Evolutionary conservation across 2,888 invertebrate genomes (phyloP).

Genomic region (Timema cristinae): DNA sequence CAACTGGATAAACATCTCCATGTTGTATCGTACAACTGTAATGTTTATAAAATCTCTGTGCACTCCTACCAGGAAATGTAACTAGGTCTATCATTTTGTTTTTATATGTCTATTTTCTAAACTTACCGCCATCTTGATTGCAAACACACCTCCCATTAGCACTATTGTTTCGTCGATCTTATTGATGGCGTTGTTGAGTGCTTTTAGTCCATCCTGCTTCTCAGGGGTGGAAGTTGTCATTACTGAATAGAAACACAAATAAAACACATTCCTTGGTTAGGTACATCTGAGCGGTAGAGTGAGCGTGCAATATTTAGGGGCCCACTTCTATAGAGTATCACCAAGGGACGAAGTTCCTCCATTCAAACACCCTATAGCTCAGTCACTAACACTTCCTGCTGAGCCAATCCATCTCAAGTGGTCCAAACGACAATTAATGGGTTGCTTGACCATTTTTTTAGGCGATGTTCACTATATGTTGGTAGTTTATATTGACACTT

Average conservation of each 20-base stretch:
- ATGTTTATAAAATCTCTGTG: too few relatives aligned
- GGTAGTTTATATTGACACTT: not conserved
- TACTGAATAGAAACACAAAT: conserved; percentile 52
- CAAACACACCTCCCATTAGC: conserved; percentile 84
- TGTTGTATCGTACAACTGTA: too few relatives aligned
- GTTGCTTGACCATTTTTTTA: not conserved
- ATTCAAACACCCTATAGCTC: too few relatives aligned
- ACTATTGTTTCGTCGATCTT: conserved; percentile 80
- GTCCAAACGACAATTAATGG: not conserved
- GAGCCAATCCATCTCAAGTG: conserved; percentile 2
- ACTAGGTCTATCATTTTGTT: too few relatives aligned
- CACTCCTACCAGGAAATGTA: too few relatives aligned
- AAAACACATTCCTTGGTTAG: conserved; percentile 2
- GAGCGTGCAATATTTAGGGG: too few relatives aligned
- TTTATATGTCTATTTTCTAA: too few relatives aligned
- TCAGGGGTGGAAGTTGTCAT: conserved; percentile 99
- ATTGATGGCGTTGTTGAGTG: conserved; percentile 84
- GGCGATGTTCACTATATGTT: not conserved
- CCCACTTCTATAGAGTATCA: too few relatives aligned
- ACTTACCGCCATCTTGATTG: conserved; percentile 87
- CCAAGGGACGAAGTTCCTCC: too few relatives aligned
- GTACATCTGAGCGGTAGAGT: too few relatives aligned
- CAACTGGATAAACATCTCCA: too few relatives aligned
- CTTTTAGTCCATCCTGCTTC: conserved; percentile 86
- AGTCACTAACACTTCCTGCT: too few relatives aligned